Base-by-base conservation (phyloP, 1,140 invertebrate genomes). In the Littorina saxatilis region DNA sequence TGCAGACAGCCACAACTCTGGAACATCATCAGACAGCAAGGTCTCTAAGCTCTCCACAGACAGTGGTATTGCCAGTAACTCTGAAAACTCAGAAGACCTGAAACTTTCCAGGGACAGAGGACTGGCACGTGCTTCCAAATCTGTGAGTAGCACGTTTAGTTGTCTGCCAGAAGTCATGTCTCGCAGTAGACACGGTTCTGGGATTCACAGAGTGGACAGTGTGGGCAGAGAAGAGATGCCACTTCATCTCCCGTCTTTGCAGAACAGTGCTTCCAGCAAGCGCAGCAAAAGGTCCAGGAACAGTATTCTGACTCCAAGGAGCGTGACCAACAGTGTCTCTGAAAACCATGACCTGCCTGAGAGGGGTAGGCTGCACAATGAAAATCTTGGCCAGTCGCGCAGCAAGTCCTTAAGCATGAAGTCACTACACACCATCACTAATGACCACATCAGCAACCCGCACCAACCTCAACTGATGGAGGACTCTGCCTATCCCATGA, bases 21-120 rank as follows among this genome's bases (percentile, higher is more conserved):
- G 40, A 76, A 52, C 29, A 7, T 76, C 74, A 2, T 50, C 13
- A 2, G 74, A 76, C 47, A 76, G 47, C 74, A 76, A 55, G 47
- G 50, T 40, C 4, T 76, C 47, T 11, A 55, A 52, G 37, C 20
- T n/a, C 29, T 58, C 74, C 32, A 15, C 27, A n/a, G 55, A 61
- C 74, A 58, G 74, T 37, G 35, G 40, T 43, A 20, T 52, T 23
- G 43, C 23, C 29, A 74, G 29, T 43, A 50, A 39, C 40, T 74
- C 72, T 74, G 72, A 32, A 7, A 50, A 43, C 40, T 17, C 40
- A 47, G 29, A 74, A n/a, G 72, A 4, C 11, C 9, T 50, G 23
- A 39, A 74, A 1, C 11, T 3, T 63, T 63, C 23, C 29, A 63
- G 58, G 5, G 29, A 55, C 52, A n/a, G n/a, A 55, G n/a, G n/a